A percentile compares a stretch with the other conserved stretches of the same genome.
Conservation (phyloP, 2,888 invertebrate species). For the Adelognathus sp. region DNA sequence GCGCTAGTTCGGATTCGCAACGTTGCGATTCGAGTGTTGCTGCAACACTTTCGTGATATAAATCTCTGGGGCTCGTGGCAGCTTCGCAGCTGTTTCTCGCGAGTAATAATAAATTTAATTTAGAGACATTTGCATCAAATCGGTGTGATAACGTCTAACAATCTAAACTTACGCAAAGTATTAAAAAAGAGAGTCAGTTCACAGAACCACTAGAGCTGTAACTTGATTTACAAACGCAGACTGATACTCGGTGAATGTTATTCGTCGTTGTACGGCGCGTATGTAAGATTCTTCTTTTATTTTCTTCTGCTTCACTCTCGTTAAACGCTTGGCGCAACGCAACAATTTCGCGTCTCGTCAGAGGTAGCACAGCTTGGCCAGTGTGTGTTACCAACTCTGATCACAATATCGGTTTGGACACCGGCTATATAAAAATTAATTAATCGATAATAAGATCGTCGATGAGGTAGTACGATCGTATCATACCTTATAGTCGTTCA, state of each 20-base stretch:
- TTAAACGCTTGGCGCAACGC: not conserved
- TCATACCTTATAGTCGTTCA: conserved; percentile 14
- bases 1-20: not conserved
- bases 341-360: not conserved
- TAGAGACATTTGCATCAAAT: conserved; percentile 22
- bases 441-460: not conserved
- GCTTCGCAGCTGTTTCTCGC: conserved; percentile 6
- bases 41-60: not conserved
- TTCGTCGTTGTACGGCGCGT: not conserved
- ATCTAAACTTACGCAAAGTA: conserved; percentile 1
- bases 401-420: conserved; percentile 33
- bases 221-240: conserved; percentile 19
- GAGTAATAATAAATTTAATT: conserved; percentile 6
- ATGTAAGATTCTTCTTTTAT: not conserved
- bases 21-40: not conserved
- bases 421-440: conserved; percentile 28
- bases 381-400: conserved; percentile 2
- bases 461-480: conserved; percentile 38
- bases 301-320: not conserved
- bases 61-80: conserved; percentile 7
- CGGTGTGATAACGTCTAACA: conserved; percentile 5
- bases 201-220: conserved; percentile 16
- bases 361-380: conserved; percentile 9
- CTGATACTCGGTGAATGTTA: conserved; percentile 10
- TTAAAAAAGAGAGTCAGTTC: conserved; percentile 4